Percentiles rank a stretch among this genome's conserved stretches.
These are phyloP conservation scores for Meloidogyne hapla DNA, from an alignment of 1,140 invertebrate genomes.

Conservation along the genomic window DNA sequence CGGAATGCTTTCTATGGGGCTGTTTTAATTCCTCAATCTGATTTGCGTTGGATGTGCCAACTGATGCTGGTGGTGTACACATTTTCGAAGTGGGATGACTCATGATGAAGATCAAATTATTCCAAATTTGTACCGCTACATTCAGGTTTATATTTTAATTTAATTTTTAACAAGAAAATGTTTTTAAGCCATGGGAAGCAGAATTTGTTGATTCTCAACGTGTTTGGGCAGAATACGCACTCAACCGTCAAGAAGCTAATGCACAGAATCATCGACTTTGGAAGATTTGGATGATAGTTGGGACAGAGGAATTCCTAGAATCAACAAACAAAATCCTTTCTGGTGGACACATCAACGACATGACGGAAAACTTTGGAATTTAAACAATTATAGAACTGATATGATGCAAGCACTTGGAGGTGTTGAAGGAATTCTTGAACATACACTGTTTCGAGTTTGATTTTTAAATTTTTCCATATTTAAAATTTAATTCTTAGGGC, in stretches of 20 bases:
- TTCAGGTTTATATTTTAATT: constrained; percentile 47
- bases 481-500: constrained; percentile 64
- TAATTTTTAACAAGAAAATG: neutral
- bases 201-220: constrained; percentile 99
- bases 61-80: constrained; percentile 98
- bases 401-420: constrained; percentile 99
- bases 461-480: constrained; percentile 10
- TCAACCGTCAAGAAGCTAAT: constrained; percentile 97
- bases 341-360: constrained; percentile 94
- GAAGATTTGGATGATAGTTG: constrained; percentile 99
- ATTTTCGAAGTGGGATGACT: constrained; percentile 98
- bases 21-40: constrained; percentile 88
- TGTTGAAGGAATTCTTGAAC: constrained; percentile 97
- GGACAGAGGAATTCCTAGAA: constrained; percentile 97
- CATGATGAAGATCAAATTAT: constrained; percentile 99
- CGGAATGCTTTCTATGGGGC: constrained; percentile 99
- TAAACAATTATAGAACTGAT: constrained; percentile 97
- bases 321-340: constrained; percentile 99
- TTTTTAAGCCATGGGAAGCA: constrained; percentile 97
- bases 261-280: constrained; percentile 96
- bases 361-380: constrained; percentile 88
- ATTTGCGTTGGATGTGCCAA: constrained; percentile 94
- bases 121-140: constrained; percentile 91
- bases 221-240: constrained; percentile 98
- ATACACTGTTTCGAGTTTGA: constrained; percentile 88